phyloP scores from a whole-genome alignment of 2,113 vertebrate genomes.

The Peromyscus polionotus region DNA sequence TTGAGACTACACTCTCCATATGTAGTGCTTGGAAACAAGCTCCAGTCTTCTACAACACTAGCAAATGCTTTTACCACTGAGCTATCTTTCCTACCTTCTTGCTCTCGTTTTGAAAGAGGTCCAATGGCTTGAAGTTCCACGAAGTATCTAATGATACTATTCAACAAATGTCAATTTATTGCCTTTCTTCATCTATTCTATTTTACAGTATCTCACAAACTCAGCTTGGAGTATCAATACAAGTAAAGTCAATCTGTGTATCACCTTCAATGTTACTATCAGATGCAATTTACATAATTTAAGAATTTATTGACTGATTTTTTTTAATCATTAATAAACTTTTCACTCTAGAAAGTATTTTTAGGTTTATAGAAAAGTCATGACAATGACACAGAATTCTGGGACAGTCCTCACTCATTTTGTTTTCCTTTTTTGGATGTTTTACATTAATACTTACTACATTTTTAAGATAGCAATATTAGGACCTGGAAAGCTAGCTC shows the following conservation, averaged over 20 bases:
- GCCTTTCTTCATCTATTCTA: neutral
- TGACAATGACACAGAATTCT: neutral
- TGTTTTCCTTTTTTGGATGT: neutral
- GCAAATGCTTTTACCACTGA: neutral
- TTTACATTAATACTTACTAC: neutral
- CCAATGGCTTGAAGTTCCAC: neutral
- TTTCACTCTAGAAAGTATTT: neutral
- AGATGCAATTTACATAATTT: neutral
- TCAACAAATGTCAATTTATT: neutral
- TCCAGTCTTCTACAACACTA: neutral
- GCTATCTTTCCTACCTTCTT: neutral
- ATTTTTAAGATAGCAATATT: neutral
- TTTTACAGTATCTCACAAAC: neutral
- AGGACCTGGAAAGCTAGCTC: neutral
- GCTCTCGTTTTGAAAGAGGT: neutral
- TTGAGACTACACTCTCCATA: neutral
- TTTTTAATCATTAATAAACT: neutral
- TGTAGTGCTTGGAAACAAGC: neutral
- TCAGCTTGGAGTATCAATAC: slow-evolving; percentile 1
- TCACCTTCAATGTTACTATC: neutral
- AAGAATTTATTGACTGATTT: neutral
- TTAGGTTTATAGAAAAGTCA: neutral
- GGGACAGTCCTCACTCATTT: neutral
- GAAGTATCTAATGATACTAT: neutral
- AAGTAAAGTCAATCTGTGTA: neutral